Percentiles rank a stretch among this genome's conserved stretches.
Evolutionary conservation across 2,797 vertebrate genomes (phyloP).

Genomic region (Iguana delicatissima): DNA sequence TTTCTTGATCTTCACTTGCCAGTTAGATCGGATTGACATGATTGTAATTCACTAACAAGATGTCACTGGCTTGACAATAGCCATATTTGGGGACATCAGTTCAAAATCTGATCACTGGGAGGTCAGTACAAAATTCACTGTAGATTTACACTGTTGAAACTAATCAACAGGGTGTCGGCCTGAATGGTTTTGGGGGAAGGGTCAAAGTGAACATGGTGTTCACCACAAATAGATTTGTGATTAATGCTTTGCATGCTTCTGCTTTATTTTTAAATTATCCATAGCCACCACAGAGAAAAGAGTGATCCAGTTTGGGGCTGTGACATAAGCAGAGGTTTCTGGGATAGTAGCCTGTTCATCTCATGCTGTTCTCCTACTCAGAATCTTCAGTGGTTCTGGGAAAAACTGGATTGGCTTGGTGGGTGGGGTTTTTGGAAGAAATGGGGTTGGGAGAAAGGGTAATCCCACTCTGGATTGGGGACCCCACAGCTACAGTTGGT

Average conservation of each 20-base stretch:
- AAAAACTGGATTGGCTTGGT: neutral
- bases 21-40: too few species aligned
- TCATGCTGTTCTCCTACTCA: neutral
- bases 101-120: too few species aligned
- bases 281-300: too few species aligned
- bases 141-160: too few species aligned
- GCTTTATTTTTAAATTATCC: neutral
- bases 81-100: too few species aligned
- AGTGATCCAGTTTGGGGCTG: neutral
- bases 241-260: too few species aligned
- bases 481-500: neutral
- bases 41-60: too few species aligned
- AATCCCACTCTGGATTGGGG: neutral
- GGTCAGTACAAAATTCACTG: too few species aligned
- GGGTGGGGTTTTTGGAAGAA: neutral
- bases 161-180: too few species aligned
- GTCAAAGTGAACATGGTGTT: neutral
- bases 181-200: neutral
- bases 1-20: too few species aligned
- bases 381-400: neutral
- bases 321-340: neutral
- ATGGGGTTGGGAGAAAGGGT: neutral
- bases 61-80: too few species aligned
- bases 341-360: neutral
- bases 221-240: neutral